phyloP scores from a whole-genome alignment of 2,113 vertebrate genomes.

The Onychostruthus taczanowskii region DNA sequence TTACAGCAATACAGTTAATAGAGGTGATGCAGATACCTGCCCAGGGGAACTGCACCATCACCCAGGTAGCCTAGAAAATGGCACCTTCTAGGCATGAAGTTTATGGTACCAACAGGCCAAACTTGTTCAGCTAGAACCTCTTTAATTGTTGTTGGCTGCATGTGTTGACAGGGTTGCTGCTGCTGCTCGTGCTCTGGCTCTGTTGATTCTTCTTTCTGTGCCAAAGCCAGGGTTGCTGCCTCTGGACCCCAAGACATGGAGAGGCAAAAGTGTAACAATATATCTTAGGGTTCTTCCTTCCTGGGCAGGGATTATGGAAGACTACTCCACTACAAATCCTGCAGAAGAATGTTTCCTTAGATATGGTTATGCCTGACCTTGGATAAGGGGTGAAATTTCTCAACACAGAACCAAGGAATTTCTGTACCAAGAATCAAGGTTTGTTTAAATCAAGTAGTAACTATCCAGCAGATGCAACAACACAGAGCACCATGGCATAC shows the following conservation, averaged over 20 bases:
- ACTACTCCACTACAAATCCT: neutral
- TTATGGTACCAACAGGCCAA: neutral
- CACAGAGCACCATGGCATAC: rapidly evolving
- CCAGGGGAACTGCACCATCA: neutral
- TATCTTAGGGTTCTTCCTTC: neutral
- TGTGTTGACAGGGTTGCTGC: neutral
- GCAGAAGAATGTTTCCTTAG: neutral
- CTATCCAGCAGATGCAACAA: neutral
- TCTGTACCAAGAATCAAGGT: neutral
- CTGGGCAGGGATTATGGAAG: neutral
- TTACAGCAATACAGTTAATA: neutral
- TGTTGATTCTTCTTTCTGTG: neutral
- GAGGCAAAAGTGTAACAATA: neutral
- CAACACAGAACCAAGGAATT: neutral
- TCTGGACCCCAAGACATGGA: neutral
- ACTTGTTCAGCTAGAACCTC: neutral
- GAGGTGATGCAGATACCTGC: neutral
- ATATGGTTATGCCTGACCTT: neutral
- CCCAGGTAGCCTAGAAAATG: neutral
- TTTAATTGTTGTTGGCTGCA: neutral
- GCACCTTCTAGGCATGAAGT: neutral
- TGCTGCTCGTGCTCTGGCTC: neutral
- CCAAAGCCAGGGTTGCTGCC: neutral
- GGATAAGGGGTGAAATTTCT: neutral
- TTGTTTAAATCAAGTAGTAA: neutral